Base-by-base conservation (phyloP, 1,140 invertebrate genomes). In the Drosophila asahinai region DNA sequence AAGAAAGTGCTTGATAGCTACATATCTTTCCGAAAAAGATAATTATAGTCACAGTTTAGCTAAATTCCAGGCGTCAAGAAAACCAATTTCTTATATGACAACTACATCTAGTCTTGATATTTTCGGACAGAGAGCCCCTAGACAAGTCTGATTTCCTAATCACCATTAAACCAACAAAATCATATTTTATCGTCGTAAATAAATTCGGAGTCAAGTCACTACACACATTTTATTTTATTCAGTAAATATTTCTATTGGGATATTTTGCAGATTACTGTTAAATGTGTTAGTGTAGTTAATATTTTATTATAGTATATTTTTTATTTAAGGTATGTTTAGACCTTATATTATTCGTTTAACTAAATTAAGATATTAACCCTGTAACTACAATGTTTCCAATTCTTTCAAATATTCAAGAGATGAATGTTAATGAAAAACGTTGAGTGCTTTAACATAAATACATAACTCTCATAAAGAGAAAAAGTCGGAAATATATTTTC, bases 191-290 rank as follows among this genome's bases (percentile, higher is more conserved):
- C 15, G 15, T 5, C 11, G 51, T 12, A 52, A 52, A 25, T 12
- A 5, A 33, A 33, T 33, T n/a, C n/a, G 11, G 15, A 36, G 51
- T 36, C 36, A 57, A 71, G 12, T 57, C 83, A 86, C 83, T 86
- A 86, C 84, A 81, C 83, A 78, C 83, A 83, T 66, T 89, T 87
- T 79, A 68, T 89, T 87, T 89, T 89, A 87, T 89, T 77, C 65
- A 73, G 73, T 87, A 89, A 87, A 90, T 84, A 89, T 83, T 75
- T 86, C 55, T 62, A 80, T 75, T 49, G 43, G 64, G 49, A 63
- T 71, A 63, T 52, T 68, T 19, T 58, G 22, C 65, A 79, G 73
- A 77, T 79, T 55, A 68, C 62, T 63, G 40, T 79, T 66, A 45
- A 54, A 77, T 68, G 36, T 77, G 40, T 59, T 68, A 75, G 58